Evolutionary conservation across 2,113 vertebrate species (phyloP), one percentile per base, ranked within the genome.

Genomic region (Hippolais icterina): DNA sequence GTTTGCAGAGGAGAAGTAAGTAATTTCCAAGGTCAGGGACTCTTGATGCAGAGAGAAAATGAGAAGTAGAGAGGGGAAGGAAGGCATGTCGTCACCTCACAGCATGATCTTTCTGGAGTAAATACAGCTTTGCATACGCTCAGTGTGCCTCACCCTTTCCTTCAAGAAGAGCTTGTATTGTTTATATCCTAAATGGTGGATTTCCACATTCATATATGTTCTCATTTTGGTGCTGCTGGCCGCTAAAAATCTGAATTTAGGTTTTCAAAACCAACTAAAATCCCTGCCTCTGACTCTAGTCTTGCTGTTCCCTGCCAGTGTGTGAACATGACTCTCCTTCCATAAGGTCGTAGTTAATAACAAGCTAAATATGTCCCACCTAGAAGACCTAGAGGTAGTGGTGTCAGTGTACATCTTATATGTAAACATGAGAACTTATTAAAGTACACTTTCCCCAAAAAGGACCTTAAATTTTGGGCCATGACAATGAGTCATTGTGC

Each of bases 11-110:
- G 84, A 77, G 28, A 75, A 52, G 44, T 22, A 86, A 61, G 63
- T 25, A 31, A 46, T 71, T 93, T 90, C 47, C 10, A 15, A 63
- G 39, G 46, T 52, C 10, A 4, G 12, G 12, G 7, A 31, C 12
- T 47, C 28, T 77, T 7, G 2, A 44, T 52, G 74, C 6, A 49
- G 64, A 70, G 31, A 86, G 56, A 93, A 96, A 96, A 92, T 4
- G 64, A 95, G 88, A 96, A 96, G 66, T 28, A 83, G 50, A 79
- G 53, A 84, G 35, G 18, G 74, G 81, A 87, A 91, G 83, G 70
- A 94, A 94, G 42, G 24, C 28, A 42, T 1, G 4, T 80, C 91
- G 93, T 60, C 85, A 75, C 7, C 31, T 39, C 4, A 12, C 56
- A 94, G 47, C 60, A 17, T 41, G 75, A 83, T 78, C 41, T 31